These are phyloP conservation scores for Megathymus violae DNA, from an alignment of 1,140 invertebrate genomes.

Conservation along the genomic window DNA sequence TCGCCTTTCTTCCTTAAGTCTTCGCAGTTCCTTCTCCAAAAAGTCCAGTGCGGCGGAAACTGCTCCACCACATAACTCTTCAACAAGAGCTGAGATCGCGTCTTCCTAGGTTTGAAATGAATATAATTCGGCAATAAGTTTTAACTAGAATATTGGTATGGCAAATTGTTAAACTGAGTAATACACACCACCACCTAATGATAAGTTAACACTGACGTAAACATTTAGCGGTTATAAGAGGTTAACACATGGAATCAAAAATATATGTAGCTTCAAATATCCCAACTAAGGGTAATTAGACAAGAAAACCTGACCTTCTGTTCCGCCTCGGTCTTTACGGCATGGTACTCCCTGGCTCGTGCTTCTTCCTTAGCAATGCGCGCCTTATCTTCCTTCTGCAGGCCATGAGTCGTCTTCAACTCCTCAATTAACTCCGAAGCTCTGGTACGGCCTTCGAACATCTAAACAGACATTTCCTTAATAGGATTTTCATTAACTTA, in stretches of 20 bases:
- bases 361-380: constrained; percentile 72
- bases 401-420: constrained; percentile 86
- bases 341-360: constrained; percentile 59
- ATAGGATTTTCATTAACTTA: too few relatives aligned
- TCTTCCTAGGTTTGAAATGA: constrained; percentile 61
- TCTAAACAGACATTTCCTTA: constrained; percentile 84
- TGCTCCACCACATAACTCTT: constrained; percentile 86
- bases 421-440: constrained; percentile 88
- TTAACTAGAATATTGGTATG: not conserved
- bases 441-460: constrained; percentile 87
- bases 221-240: too few relatives aligned
- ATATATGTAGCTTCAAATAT: too few relatives aligned
- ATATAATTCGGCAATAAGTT: too few relatives aligned
- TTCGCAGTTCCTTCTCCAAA: constrained; percentile 89
- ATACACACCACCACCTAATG: too few relatives aligned
- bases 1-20: constrained; percentile 88
- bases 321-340: constrained; percentile 53
- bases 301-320: constrained; percentile 54
- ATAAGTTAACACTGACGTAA: too few relatives aligned
- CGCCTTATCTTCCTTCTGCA: constrained; percentile 82
- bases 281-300: constrained; percentile 25
- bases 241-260: too few relatives aligned
- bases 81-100: constrained; percentile 80
- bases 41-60: constrained; percentile 88
- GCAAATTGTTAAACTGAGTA: too few relatives aligned